Evolutionary conservation across 2,888 invertebrate species (phyloP), one percentile per base, ranked within the genome.

Genomic region (Heteropelma amictum): DNA sequence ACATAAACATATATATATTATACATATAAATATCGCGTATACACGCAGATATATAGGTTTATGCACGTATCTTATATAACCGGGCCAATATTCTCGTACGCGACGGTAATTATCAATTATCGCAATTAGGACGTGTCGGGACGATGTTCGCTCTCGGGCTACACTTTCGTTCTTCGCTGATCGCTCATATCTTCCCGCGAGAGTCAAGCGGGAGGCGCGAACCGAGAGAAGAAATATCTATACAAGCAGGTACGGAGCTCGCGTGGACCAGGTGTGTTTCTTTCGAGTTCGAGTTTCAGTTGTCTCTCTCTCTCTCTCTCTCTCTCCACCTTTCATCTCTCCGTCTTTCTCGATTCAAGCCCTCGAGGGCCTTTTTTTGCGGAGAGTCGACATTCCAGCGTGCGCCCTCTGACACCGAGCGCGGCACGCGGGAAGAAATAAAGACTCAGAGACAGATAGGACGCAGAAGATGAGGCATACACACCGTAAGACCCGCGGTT

Each of bases 391-490:
- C 84, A 85, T 86, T 85, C 85, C 85, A 83, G 78, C 79, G 82
- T 80, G 81, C 83, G 85, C 84, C 86, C 85, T 86, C 83, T 85
- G 85, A 85, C 86, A 85, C 81, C 81, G 81, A 82, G 79, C 63
- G 65, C 61, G 73, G 51, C 42, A 23, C 40, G 58, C 68, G 58
- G 54, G 35, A 51, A 63, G 61, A 21, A 7, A 65, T 47, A 56
- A 12, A 30, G 17, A 35, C 5, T 1, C 2, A 17, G 33, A 10
- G 35, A 21, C 21, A 33, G 26, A 58, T 14, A 21, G 28, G 14
- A 40, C 17, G 14, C 17, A 56, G 28, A 67, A 38, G 6, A 5
- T 38, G 19, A 14, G 35, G 21, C n/a, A n/a, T n/a, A n/a, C n/a
- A n/a, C n/a, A n/a, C n/a, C n/a, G 45, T 23, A 10, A 63, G 54